Conservation (phyloP, 2,888 invertebrate genomes). For the Heliconius cydno region DNA sequence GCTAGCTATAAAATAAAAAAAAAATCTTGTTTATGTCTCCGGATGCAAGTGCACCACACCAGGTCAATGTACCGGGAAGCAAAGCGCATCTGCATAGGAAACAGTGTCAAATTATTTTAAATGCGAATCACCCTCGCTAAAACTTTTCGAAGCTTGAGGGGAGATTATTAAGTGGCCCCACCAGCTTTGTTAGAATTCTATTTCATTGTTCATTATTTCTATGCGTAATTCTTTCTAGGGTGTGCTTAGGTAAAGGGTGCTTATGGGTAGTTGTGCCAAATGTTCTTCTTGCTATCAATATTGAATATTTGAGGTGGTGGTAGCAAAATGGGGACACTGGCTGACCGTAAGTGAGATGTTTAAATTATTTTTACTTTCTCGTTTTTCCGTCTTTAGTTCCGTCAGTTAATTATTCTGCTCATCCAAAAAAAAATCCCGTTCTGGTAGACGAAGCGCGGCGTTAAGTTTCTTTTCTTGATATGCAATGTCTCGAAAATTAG, state of each 20-base stretch:
- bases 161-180: slow-evolving; percentile 26
- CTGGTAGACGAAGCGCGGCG: too few species aligned
- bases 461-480: too few species aligned
- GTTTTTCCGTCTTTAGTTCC: too few species aligned
- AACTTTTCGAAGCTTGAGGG: slow-evolving; percentile 13
- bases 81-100: slow-evolving; percentile 41
- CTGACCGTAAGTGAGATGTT: too few species aligned
- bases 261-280: slow-evolving; percentile 15
- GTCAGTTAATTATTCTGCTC: too few species aligned
- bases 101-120: slow-evolving; percentile 35
- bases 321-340: background rate
- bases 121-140: slow-evolving; percentile 26
- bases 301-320: background rate
- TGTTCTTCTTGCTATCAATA: background rate
- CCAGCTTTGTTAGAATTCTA: slow-evolving; percentile 14
- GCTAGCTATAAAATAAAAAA: too few species aligned
- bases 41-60: slow-evolving; percentile 18
- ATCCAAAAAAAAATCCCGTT: too few species aligned
- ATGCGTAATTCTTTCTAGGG: slow-evolving; percentile 21
- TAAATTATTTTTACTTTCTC: too few species aligned
- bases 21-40: too few species aligned
- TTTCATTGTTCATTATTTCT: slow-evolving; percentile 16
- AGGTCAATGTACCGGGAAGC: slow-evolving; percentile 34
- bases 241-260: slow-evolving; percentile 15
- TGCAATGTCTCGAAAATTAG: too few species aligned